A percentile compares a stretch with the other conserved stretches of the same genome.
Conservation (phyloP, 2,797 vertebrate genomes). For the Coluber constrictor region DNA sequence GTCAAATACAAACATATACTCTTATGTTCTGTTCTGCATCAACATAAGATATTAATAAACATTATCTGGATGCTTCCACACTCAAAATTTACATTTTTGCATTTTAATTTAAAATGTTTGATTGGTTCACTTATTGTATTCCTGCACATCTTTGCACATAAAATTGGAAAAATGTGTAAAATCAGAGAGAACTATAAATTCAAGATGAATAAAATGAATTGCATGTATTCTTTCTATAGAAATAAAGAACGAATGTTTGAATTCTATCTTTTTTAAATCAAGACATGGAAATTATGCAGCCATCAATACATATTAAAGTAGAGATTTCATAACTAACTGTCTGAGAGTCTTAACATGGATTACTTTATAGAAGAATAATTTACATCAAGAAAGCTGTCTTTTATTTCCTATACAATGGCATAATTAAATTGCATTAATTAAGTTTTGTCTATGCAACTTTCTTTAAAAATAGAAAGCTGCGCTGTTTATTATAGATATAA, state of each 20-base stretch:
- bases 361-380: conserved; percentile 19
- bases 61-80: background rate
- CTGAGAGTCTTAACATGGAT: background rate
- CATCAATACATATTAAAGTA: conserved; percentile 10
- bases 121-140: background rate
- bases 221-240: background rate
- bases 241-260: background rate
- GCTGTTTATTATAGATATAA: conserved; percentile 8
- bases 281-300: background rate
- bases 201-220: background rate
- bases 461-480: background rate
- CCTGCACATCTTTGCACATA: background rate
- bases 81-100: background rate
- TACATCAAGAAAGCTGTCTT: conserved; percentile 6
- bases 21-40: background rate
- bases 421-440: conserved; percentile 27
- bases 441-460: background rate
- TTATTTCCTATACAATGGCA: background rate
- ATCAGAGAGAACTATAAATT: background rate
- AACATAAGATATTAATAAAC: background rate
- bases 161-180: background rate
- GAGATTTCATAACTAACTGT: conserved; percentile 1
- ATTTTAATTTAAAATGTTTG: conserved; percentile 1
- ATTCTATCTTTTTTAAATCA: background rate
- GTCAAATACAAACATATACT: background rate